Conservation (phyloP, 2,888 invertebrate genomes). For the Leptinotarsa haldemani region DNA sequence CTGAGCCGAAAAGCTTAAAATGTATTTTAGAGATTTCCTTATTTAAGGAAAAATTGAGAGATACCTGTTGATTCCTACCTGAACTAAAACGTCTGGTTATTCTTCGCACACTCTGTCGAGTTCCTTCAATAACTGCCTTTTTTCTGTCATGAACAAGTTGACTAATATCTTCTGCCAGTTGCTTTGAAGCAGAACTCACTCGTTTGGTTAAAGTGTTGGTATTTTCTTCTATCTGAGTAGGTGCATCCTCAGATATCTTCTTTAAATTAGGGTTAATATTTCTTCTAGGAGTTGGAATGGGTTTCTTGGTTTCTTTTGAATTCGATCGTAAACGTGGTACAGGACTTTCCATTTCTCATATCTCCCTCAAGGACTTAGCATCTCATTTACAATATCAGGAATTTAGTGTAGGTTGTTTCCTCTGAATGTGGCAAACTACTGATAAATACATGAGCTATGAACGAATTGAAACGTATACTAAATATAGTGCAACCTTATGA, state of each 20-base stretch:
- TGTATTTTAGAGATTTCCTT: too few species aligned
- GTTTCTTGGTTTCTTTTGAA: slow-evolving; percentile 64
- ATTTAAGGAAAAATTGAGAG: too few species aligned
- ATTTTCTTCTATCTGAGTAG: slow-evolving; percentile 20
- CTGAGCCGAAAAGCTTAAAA: too few species aligned
- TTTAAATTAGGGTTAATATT: slow-evolving; percentile 59
- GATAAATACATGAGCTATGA: background rate
- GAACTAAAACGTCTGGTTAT: slow-evolving; percentile 60
- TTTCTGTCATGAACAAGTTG: slow-evolving; percentile 69
- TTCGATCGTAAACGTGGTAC: slow-evolving; percentile 56
- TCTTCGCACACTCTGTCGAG: slow-evolving; percentile 67
- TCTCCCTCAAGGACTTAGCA: background rate
- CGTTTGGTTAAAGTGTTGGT: slow-evolving; percentile 61
- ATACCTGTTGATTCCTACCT: too few species aligned
- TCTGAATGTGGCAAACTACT: slow-evolving; percentile 6
- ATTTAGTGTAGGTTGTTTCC: background rate
- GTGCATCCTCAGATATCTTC: slow-evolving; percentile 34
- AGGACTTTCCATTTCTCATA: slow-evolving; percentile 54
- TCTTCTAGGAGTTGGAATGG: slow-evolving; percentile 70
- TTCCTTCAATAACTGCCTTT: slow-evolving; percentile 75
- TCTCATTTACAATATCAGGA: background rate
- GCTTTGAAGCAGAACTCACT: slow-evolving; percentile 69
- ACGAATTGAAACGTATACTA: background rate
- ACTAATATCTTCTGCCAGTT: slow-evolving; percentile 69
- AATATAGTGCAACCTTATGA: slow-evolving; percentile 2